Percentiles rank a stretch among this genome's conserved stretches.
phyloP scores from a whole-genome alignment of 2,888 invertebrate species.

The Meloe dianella region DNA sequence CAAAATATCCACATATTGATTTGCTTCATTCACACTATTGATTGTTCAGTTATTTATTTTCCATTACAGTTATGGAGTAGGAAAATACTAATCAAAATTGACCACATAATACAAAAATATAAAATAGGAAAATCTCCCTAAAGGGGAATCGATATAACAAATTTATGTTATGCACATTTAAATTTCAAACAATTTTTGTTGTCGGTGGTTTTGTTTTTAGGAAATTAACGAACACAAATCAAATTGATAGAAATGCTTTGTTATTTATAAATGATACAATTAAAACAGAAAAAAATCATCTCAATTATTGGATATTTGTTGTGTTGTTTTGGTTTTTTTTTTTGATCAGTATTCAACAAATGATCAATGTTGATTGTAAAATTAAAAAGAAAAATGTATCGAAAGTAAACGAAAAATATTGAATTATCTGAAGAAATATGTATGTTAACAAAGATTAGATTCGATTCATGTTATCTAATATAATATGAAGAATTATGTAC shows the following conservation, averaged over 20 bases:
- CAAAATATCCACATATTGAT: slow-evolving; percentile 13
- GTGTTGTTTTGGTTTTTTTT: no score
- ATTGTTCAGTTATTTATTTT: slow-evolving; percentile 17
- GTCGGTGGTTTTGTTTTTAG: background rate
- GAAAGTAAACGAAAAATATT: no score
- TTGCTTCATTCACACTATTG: slow-evolving; percentile 1
- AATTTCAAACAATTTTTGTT: background rate
- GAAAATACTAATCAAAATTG: slow-evolving; percentile 3
- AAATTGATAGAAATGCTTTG: background rate
- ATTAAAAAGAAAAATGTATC: no score
- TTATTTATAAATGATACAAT: no score
- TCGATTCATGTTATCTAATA: no score
- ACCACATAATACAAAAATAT: background rate
- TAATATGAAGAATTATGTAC: no score
- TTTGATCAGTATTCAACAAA: no score
- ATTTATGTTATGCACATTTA: background rate
- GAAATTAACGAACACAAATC: background rate
- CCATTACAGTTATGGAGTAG: background rate
- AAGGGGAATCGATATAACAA: background rate
- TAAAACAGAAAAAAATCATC: no score
- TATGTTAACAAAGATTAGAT: no score
- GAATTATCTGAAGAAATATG: no score
- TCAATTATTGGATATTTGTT: no score
- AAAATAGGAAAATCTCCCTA: slow-evolving; percentile 3
- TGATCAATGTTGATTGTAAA: no score